Evolutionary conservation across 2,113 vertebrate species (phyloP).

Genomic region (Phalacrocorax aristotelis): DNA sequence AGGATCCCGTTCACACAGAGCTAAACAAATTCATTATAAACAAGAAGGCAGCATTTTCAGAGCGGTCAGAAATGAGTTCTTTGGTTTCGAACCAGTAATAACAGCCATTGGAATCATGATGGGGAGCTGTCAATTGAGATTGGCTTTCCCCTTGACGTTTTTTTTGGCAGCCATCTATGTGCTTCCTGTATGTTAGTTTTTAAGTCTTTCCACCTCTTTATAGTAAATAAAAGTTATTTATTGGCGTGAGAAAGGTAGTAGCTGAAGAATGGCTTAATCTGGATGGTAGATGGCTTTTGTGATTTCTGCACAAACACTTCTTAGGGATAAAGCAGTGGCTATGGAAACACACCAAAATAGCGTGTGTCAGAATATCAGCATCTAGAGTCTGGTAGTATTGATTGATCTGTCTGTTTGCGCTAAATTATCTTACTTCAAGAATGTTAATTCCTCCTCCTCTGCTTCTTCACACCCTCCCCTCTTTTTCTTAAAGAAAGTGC

Average conservation of each 20-base stretch:
- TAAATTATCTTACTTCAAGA: neutral
- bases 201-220: neutral
- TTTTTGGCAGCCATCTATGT: neutral
- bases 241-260: neutral
- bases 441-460: neutral
- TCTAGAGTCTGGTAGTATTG: neutral
- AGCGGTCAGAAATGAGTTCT: neutral
- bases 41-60: neutral
- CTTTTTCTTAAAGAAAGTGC: slow-evolving; percentile 86
- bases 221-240: neutral
- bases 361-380: neutral
- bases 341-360: neutral
- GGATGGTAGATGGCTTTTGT: neutral
- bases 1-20: neutral
- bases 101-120: neutral
- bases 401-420: neutral
- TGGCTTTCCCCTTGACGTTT: neutral
- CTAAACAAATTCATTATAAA: neutral
- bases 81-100: neutral
- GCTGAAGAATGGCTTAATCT: neutral
- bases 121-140: neutral
- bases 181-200: neutral
- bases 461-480: neutral
- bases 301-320: neutral
- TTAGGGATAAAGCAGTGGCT: neutral